A percentile compares a stretch with the other conserved stretches of the same genome.
Evolutionary conservation across 2,113 vertebrate genomes (phyloP).

Genomic region (Seriola rivoliana): DNA sequence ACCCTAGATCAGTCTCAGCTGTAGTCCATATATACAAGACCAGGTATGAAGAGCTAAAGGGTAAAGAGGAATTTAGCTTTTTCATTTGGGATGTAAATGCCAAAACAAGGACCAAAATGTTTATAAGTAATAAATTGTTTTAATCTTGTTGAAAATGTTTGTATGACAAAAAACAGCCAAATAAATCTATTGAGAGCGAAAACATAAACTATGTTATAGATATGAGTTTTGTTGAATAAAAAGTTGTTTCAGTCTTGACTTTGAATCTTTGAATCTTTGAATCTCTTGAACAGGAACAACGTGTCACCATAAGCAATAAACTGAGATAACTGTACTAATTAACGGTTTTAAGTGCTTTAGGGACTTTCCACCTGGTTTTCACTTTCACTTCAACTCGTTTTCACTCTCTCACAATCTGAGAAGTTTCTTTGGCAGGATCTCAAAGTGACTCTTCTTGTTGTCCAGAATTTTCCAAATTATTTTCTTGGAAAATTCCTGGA

Average conservation of each 20-base stretch:
- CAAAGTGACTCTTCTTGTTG: too few relatives aligned
- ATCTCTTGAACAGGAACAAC: not conserved
- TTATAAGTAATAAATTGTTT: not conserved
- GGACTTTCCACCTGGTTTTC: not conserved
- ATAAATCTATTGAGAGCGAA: not conserved
- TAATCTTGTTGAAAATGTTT: conserved; percentile 9
- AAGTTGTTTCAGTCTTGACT: not conserved
- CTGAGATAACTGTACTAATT: too few relatives aligned
- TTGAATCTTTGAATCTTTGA: not conserved
- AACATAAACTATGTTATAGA: not conserved
- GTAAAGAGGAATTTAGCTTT: not conserved
- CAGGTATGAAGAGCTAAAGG: not conserved
- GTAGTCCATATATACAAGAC: not conserved
- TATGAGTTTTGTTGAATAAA: not conserved
- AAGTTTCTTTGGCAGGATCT: too few relatives aligned
- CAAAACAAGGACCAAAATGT: conserved; percentile 13
- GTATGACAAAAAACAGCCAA: not conserved
- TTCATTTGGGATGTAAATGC: not conserved
- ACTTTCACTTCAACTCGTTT: not conserved
- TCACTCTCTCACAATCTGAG: not conserved
- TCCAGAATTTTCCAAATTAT: too few relatives aligned
- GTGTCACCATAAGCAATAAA: too few relatives aligned
- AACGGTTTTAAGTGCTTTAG: not conserved
- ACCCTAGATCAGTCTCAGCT: not conserved
- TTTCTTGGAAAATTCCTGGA: too few relatives aligned